phyloP scores from a whole-genome alignment of 2,113 vertebrate genomes.

The Mus spicilegus region DNA sequence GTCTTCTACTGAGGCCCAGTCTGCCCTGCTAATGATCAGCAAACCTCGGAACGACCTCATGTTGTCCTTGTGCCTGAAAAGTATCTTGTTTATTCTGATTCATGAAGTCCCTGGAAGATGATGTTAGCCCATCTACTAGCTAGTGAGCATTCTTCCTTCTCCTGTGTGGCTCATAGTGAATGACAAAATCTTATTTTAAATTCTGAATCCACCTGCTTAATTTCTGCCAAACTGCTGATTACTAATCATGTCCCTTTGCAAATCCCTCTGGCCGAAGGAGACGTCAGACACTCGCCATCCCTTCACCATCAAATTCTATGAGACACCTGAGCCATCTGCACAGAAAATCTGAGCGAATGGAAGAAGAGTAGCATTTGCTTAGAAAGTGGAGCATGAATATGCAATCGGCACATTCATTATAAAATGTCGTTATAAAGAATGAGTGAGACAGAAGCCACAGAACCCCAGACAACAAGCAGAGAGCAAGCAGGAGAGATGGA shows the following conservation, averaged over 20 bases:
- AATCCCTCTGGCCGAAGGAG: slow-evolving; percentile 19
- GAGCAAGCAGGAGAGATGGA: neutral
- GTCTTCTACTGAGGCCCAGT: neutral
- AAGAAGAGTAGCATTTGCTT: neutral
- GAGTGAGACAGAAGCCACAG: slow-evolving; percentile 36
- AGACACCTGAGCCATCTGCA: slow-evolving; percentile 61
- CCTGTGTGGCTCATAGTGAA: neutral
- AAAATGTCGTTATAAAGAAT: slow-evolving; percentile 17
- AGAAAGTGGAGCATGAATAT: neutral
- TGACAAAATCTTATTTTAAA: slow-evolving; percentile 49
- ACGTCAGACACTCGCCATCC: neutral
- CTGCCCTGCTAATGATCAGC: neutral
- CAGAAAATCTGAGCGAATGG: neutral
- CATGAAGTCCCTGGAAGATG: neutral
- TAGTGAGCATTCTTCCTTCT: neutral
- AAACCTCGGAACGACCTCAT: neutral
- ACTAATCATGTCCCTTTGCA: slow-evolving; percentile 47
- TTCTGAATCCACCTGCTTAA: slow-evolving; percentile 50
- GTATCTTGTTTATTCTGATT: neutral
- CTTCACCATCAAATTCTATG: neutral
- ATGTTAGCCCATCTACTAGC: neutral
- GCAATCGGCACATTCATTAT: neutral
- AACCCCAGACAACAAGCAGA: slow-evolving; percentile 32
- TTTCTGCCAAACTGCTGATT: slow-evolving; percentile 33
- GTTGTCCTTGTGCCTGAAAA: neutral